Evolutionary conservation across 2,888 invertebrate genomes (phyloP), one percentile per base, ranked within the genome.

Genomic region (Tetropium fuscum): DNA sequence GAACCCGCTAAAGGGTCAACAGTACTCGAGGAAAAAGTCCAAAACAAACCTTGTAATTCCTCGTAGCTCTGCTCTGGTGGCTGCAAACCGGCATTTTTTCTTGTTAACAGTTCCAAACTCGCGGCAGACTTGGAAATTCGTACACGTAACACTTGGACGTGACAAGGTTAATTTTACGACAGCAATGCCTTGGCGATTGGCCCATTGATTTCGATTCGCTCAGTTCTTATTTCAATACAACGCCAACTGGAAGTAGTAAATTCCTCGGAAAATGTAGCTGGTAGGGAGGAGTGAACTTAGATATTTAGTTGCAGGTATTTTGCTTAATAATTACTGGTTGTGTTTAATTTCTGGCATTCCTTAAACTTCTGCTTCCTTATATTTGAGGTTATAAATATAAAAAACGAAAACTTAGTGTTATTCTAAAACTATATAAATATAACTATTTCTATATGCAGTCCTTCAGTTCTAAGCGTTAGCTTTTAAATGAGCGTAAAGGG

Each of bases 31-130:
- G 36, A 34, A 36, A 45, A 25, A 48, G 25, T 48, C 30, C 22
- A 48, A 48, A 48, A 48, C 48, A 48, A 48, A 48, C 48, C 48
- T 13, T 20, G 13, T 48, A 48, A 48, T 48, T 48, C 48, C 25
- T 13, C 38, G 36, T 22, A 36, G 34, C 20, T 34, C n/a, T 32
- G 34, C 20, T 34, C n/a, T 32, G 32, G 36, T 22, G 36, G 48
- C 36, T 25, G 22, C 38, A 48, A 48, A 15, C 20, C 11, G 48
- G 22, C 25, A 48, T 48, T 48, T 48, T 48, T 48, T 48, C 36
- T n/a, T 10, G 48, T 38, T 48, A 48, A 48, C 48, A 25, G 34
- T 36, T 48, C 48, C 10, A 19, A 48, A 48, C 36, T 36, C 22
- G n/a, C 11, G 48, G 10, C 36, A 11, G 47, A 22, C 36, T 48